These are phyloP conservation scores for Harpagoxenus sublaevis DNA, from an alignment of 2,888 invertebrate genomes.

Conservation along the genomic window DNA sequence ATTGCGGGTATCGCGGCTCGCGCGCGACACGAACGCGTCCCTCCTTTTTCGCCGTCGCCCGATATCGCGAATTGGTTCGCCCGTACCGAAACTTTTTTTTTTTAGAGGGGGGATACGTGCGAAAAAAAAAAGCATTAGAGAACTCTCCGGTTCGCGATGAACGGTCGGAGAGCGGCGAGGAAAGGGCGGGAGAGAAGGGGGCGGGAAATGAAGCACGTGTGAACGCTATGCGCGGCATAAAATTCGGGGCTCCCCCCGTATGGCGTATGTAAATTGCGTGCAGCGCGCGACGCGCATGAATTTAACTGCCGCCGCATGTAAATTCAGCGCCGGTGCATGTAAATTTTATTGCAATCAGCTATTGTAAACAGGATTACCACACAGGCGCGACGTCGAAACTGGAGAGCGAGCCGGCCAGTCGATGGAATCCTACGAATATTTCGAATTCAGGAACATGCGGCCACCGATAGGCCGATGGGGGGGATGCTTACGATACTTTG, in stretches of 20 bases:
- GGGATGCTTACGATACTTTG: conserved; percentile 37
- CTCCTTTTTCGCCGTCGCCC: conserved; percentile 50
- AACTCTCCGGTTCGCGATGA: conserved; percentile 21
- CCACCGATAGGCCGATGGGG: conserved; percentile 44
- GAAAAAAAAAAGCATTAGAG: conserved; percentile 30
- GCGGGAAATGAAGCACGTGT: conserved; percentile 74
- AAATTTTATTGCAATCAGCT: conserved; percentile 78
- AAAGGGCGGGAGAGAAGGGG: conserved; percentile 3
- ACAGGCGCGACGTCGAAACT: conserved; percentile 70
- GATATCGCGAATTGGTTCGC: conserved; percentile 64
- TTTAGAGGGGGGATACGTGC: not conserved
- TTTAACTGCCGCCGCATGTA: conserved; percentile 75
- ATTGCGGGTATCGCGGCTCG: conserved; percentile 48
- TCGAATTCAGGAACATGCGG: conserved; percentile 71
- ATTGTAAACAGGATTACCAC: conserved; percentile 77
- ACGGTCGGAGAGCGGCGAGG: not conserved
- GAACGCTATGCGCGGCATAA: conserved; percentile 72
- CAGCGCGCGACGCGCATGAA: conserved; percentile 72
- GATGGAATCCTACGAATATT: conserved; percentile 73
- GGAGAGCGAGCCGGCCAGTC: conserved; percentile 58
- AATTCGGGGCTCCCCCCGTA: conserved; percentile 71
- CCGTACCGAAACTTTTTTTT: conserved; percentile 47
- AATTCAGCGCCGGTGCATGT: conserved; percentile 72
- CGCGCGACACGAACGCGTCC: conserved; percentile 39
- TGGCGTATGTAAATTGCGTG: conserved; percentile 75